Evolutionary conservation across 2,888 invertebrate species (phyloP).

Genomic region (Heliothis peltigera): DNA sequence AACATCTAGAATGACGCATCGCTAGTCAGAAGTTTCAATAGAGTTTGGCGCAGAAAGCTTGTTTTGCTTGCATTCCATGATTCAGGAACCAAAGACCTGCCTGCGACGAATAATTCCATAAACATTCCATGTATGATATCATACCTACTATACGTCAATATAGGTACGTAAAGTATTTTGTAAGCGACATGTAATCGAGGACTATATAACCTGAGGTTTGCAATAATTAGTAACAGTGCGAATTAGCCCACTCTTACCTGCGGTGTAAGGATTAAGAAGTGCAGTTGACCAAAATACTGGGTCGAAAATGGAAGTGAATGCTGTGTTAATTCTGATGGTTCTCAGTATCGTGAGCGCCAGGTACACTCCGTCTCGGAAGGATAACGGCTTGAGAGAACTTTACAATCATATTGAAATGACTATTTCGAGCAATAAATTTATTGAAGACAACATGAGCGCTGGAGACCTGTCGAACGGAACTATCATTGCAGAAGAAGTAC

Average conservation of each 20-base stretch:
- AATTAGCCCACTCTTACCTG: not conserved
- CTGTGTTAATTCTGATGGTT: slow-evolving; percentile 19
- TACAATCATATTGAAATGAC: not conserved
- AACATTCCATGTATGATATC: not conserved
- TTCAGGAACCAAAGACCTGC: too few species aligned
- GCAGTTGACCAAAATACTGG: slow-evolving; percentile 30
- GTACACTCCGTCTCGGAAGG: not conserved
- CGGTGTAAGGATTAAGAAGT: slow-evolving; percentile 16
- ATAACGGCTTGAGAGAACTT: not conserved
- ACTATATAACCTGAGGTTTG: slow-evolving; percentile 20
- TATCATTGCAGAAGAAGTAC: not conserved
- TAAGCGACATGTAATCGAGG: not conserved
- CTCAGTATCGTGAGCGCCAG: slow-evolving; percentile 21
- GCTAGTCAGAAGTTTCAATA: too few species aligned
- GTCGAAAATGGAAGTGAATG: slow-evolving; percentile 22
- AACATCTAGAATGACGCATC: too few species aligned
- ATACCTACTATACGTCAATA: slow-evolving; percentile 4
- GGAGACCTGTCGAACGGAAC: not conserved
- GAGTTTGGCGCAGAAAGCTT: too few species aligned
- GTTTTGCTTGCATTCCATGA: too few species aligned
- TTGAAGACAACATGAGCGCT: not conserved
- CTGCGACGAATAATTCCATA: not conserved
- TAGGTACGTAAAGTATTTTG: too few species aligned
- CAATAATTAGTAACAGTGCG: slow-evolving; percentile 14
- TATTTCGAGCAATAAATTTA: not conserved